Evolutionary conservation across 1,140 invertebrate genomes (phyloP).

Genomic region (Lamellibrachia luymesi): DNA sequence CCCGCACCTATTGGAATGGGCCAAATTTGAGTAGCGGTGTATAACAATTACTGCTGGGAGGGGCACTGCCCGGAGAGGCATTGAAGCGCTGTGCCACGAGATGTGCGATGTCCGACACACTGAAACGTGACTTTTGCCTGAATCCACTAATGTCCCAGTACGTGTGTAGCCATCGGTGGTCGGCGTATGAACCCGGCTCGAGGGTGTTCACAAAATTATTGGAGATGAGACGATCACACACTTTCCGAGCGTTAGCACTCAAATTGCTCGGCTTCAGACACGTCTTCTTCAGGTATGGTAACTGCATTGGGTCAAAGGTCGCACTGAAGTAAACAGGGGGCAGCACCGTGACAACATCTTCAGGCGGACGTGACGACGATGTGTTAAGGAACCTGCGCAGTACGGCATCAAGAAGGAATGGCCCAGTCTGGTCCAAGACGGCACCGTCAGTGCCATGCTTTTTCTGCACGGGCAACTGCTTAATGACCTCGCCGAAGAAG

Average conservation of each 20-base stretch:
- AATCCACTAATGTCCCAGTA: not conserved
- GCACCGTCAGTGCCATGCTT: not conserved
- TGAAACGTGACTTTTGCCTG: not conserved
- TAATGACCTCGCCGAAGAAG: not conserved
- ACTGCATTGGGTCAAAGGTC: not conserved
- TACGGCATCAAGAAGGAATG: not conserved
- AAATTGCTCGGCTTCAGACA: not conserved
- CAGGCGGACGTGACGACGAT: not conserved
- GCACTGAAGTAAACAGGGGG: not conserved
- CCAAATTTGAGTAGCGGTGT: not conserved
- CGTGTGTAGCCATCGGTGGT: slow-evolving; percentile 6
- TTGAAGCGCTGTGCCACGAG: not conserved
- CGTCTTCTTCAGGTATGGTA: not conserved
- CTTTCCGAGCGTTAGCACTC: not conserved
- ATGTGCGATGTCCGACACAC: not conserved
- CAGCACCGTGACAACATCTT: not conserved
- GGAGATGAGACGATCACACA: not conserved
- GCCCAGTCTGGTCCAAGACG: not conserved
- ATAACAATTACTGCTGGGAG: not conserved
- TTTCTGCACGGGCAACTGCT: not conserved
- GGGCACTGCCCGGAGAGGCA: too few species aligned
- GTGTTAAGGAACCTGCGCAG: not conserved
- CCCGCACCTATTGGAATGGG: not conserved
- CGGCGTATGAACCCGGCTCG: not conserved
- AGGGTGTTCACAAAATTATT: not conserved